Base-by-base conservation (phyloP, 2,797 vertebrate genomes). In the Xyrichtys novacula region DNA sequence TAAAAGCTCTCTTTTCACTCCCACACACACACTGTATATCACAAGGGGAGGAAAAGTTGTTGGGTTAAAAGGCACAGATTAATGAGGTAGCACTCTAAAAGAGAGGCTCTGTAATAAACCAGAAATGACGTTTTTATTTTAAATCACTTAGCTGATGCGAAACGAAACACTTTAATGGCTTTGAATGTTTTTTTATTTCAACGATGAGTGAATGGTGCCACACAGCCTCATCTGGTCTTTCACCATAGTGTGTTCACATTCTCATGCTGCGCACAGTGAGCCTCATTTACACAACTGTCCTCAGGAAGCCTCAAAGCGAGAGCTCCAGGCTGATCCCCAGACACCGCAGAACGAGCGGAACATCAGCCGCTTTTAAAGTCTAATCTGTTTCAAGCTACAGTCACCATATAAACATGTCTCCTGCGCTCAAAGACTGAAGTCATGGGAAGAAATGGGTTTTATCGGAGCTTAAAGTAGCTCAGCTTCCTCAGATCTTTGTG, bases 341-440 rank as follows among this genome's bases (percentile, higher is more conserved):
- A 89, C 80, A 71, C 59, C 65, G 75, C 73, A 82, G 85, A 85
- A 87, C 81, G 84, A 81, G 70, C 53, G 32, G 63, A 86, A 85
- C 71, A 77, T 88, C 74, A 78, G 74, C 71, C 76, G 72, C 83
- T 89, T 89, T 87, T 79, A 69, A 76, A 52, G 75, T 83, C 68
- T 85, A 83, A 89, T 86, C 85, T 81, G 73, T 71, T 87, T 78
- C 63, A 44, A 86, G 88, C 83, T 90, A 84, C 44, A 34, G 77
- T 90, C 86, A 84, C 89, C 80, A 83, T 80, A 86, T 88, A 91
- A 93, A 93, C 88, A 91, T 70, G 66, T 89, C 79, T 58, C 79
- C 80, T 77, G 40, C 44, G 74, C 80, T 81, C 73, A 55, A 86
- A 80, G 72, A 81, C 76, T 86, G 89, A 90, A 92, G 88, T 90